A percentile compares a stretch with the other conserved stretches of the same genome.
Conservation (phyloP, 1,140 invertebrate species). For the Leptopilina clavipes region DNA sequence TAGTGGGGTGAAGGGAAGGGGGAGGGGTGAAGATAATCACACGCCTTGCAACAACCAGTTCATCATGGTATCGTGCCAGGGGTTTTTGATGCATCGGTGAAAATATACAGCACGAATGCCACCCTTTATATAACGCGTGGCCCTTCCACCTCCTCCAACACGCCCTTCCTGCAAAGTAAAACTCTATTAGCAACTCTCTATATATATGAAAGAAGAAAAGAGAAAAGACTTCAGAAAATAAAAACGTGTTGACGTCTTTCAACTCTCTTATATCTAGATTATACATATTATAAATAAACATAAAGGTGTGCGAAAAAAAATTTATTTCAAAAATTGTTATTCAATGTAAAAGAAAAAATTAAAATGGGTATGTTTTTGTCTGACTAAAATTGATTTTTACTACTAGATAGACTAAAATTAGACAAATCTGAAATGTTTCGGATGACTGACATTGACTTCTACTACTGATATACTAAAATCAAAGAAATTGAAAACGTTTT, state of each 20-base stretch:
- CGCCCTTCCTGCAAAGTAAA: conserved; percentile 45
- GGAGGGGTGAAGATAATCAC: conserved; percentile 65
- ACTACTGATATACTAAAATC: too few species aligned
- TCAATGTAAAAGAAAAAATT: too few species aligned
- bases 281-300: too few species aligned
- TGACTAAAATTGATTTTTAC: too few species aligned
- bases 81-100: conserved; percentile 61
- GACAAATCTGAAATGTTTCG: too few species aligned
- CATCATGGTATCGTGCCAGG: conserved; percentile 63
- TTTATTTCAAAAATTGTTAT: too few species aligned
- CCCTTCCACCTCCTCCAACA: conserved; percentile 48
- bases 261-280: too few species aligned
- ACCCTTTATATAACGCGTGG: conserved; percentile 38
- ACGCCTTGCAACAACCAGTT: conserved; percentile 66
- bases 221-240: background rate
- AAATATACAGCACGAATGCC: conserved; percentile 61
- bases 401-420: too few species aligned
- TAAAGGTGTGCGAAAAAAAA: too few species aligned
- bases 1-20: conserved; percentile 15
- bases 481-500: too few species aligned
- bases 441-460: too few species aligned
- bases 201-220: background rate
- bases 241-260: background rate
- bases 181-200: conserved; percentile 46
- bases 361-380: too few species aligned